phyloP scores from a whole-genome alignment of 2,113 vertebrate genomes.

The Gavia stellata region DNA sequence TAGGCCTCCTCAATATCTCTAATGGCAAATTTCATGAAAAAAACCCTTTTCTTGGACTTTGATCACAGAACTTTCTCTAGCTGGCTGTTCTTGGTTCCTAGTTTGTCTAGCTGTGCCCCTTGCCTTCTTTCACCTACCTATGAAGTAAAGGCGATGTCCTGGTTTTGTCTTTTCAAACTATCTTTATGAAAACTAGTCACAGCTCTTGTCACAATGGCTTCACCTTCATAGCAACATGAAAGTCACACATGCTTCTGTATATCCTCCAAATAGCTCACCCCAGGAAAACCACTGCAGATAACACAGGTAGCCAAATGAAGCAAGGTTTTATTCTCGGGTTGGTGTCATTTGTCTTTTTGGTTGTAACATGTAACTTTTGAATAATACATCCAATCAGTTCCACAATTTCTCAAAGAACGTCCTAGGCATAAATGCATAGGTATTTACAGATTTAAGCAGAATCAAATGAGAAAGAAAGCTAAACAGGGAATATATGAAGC shows the following conservation, averaged over 20 bases:
- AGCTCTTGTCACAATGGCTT: slow-evolving; percentile 49
- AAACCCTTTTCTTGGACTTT: background rate
- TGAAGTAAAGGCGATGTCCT: slow-evolving; percentile 26
- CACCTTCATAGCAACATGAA: slow-evolving; percentile 52
- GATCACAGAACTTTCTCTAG: slow-evolving; percentile 55
- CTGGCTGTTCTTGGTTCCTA: slow-evolving; percentile 36
- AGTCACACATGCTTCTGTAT: slow-evolving; percentile 28
- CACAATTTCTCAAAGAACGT: background rate
- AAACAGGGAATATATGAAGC: background rate
- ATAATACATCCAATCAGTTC: slow-evolving; percentile 8
- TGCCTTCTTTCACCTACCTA: slow-evolving; percentile 43
- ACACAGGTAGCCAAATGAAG: slow-evolving; percentile 14
- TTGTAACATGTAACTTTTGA: slow-evolving; percentile 17
- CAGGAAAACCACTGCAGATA: background rate
- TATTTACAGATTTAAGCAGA: slow-evolving; percentile 50
- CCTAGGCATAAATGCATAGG: background rate
- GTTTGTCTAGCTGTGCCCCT: slow-evolving; percentile 43
- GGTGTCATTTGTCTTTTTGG: slow-evolving; percentile 18
- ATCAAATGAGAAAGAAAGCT: background rate
- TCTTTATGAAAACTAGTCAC: slow-evolving; percentile 19
- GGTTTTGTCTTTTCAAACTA: slow-evolving; percentile 57
- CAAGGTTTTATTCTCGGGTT: slow-evolving; percentile 44
- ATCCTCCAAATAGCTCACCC: slow-evolving; percentile 45
- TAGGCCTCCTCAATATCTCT: slow-evolving; percentile 56
- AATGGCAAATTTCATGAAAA: slow-evolving; percentile 45